Base-by-base conservation (phyloP, 2,888 invertebrate species). In the Erebia epiphron region DNA sequence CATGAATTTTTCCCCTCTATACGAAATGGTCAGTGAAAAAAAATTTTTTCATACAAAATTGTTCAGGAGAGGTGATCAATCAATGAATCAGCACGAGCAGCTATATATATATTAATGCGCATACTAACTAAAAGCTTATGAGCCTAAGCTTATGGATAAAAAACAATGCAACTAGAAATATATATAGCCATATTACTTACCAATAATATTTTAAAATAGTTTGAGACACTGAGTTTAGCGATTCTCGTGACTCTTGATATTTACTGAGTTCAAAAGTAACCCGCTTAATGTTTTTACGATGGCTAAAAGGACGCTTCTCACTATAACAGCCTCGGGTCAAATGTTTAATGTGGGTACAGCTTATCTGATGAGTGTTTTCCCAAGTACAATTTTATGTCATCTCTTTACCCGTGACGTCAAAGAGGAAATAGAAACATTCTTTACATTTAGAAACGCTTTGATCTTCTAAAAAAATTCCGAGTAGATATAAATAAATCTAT, bases 311-410 rank as follows among this genome's bases (percentile, higher is more conserved):
- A 57, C 21, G 21, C 57, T 18, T 66, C 43, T 66, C 66, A 43
- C 57, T 66, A 46, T 57, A 66, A 66, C 57, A 49, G 57, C 46
- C 50, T 67, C 21, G 60, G 67, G 67, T 67, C 58, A 67, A 67
- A 60, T 60, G 60, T 56, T 66, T 66, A 67, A 67, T 60, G 49
- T 50, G 60, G 60, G 35, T 18, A 49, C 50, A 60, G 50, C 35
- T 60, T 67, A 67, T 67, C 49, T 50, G 35, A 49, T 35, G 50
- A 67, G 60, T 60, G 67, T 50, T 50, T 58, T 16, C 49, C 41
- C 67, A 67, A 35, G 50, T 35, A 35, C 41, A 60, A 58, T 57
- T 49, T 50, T 21, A 57, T 50, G 58, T 60, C 67, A 9, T 60
- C 46, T 26, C 49, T 65, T 66, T 66, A 57, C 60, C 21, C 49